Conservation (phyloP, 2,888 invertebrate species). For the Dione vanillae region DNA sequence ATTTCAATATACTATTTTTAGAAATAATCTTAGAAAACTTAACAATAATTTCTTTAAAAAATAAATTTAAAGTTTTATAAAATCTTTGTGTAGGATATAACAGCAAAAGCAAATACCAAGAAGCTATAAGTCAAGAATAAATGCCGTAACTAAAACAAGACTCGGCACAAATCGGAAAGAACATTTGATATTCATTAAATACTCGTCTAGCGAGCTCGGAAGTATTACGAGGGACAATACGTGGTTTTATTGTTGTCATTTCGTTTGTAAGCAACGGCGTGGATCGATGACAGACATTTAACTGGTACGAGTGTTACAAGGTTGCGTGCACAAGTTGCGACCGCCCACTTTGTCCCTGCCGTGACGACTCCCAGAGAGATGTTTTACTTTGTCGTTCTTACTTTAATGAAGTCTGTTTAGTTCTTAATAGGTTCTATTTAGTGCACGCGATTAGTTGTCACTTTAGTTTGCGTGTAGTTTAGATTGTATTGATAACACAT, state of each 20-base stretch:
- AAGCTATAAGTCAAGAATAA: slow-evolving; percentile 14
- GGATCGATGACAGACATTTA: slow-evolving; percentile 34
- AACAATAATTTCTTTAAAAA: too few species aligned
- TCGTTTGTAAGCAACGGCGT: slow-evolving; percentile 19
- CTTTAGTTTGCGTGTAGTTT: too few species aligned
- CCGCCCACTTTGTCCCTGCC: slow-evolving; percentile 26
- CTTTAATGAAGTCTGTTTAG: slow-evolving; percentile 3
- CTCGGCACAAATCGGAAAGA: slow-evolving; percentile 21
- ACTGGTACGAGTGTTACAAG: slow-evolving; percentile 33
- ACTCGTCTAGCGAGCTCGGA: slow-evolving; percentile 26
- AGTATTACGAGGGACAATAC: slow-evolving; percentile 25
- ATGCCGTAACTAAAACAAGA: slow-evolving; percentile 23
- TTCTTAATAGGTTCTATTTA: slow-evolving; percentile 3
- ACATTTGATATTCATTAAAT: slow-evolving; percentile 28
- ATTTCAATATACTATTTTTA: too few species aligned
- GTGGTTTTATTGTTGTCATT: slow-evolving; percentile 32
- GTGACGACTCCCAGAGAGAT: slow-evolving; percentile 11
- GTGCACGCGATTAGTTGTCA: background rate
- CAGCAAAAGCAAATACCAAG: background rate
- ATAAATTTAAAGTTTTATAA: too few species aligned
- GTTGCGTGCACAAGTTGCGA: slow-evolving; percentile 31
- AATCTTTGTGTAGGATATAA: background rate
- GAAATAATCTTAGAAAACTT: too few species aligned
- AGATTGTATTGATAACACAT: background rate
- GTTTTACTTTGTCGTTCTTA: slow-evolving; percentile 1